phyloP scores from a whole-genome alignment of 23 tunicate genomes.

The Clavelina lepadiformis region DNA sequence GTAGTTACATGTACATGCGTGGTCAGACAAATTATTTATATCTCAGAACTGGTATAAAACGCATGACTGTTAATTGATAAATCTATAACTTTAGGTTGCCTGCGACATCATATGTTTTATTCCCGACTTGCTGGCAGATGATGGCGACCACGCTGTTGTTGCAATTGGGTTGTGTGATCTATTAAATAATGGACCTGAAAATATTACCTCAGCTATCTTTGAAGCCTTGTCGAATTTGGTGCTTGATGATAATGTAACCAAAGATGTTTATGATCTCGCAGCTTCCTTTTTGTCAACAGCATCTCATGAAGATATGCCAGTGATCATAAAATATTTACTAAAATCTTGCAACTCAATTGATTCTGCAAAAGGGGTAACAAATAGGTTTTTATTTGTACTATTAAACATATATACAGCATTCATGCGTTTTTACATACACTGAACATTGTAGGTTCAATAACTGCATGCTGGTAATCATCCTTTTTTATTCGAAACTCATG shows the following conservation, averaged over 20 bases:
- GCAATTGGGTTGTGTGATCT: conserved; percentile 42
- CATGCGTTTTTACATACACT: no score
- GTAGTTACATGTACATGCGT: no score
- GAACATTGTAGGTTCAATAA: no score
- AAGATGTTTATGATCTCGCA: conserved; percentile 37
- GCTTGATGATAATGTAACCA: conserved; percentile 16
- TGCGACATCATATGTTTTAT: conserved; percentile 58
- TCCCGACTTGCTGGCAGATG: conserved; percentile 50
- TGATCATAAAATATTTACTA: conserved; percentile 59
- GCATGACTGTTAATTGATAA: no score
- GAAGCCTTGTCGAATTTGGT: conserved; percentile 59
- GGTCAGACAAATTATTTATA: no score
- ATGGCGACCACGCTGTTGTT: conserved; percentile 41
- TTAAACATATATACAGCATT: no score
- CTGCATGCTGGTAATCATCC: no score
- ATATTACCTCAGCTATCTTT: conserved; percentile 56
- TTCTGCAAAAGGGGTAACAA: conserved; percentile 32
- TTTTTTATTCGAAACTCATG: no score
- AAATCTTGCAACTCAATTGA: conserved; percentile 38
- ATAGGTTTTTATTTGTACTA: no score
- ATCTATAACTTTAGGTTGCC: conserved; percentile 56
- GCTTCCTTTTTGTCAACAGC: conserved; percentile 35
- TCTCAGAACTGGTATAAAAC: no score
- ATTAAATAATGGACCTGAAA: conserved; percentile 32
- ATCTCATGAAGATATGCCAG: conserved; percentile 42